Percentiles rank a stretch among this genome's conserved stretches.
Evolutionary conservation across 2,113 vertebrate genomes (phyloP).

Genomic region (Chitala chitala): DNA sequence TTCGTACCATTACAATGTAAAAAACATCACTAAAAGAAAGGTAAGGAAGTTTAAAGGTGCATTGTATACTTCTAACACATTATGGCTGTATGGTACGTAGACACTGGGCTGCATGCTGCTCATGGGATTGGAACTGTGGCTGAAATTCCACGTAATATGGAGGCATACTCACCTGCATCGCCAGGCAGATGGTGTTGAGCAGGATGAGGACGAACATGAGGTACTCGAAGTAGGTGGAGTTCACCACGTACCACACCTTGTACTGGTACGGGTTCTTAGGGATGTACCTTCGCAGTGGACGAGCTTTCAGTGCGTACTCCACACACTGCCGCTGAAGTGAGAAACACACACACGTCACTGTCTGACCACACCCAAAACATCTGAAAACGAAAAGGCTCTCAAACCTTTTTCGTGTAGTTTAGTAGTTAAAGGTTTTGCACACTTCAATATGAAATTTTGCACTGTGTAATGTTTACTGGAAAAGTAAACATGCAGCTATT

Average conservation of each 20-base stretch:
- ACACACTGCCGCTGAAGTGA: conserved; percentile 87
- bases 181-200: conserved; percentile 98
- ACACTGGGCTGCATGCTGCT: too few relatives aligned
- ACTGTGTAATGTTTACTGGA: background rate
- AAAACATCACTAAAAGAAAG: background rate
- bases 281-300: conserved; percentile 88
- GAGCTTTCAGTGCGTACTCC: conserved; percentile 94
- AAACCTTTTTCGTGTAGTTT: background rate
- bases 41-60: background rate
- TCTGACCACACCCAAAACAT: background rate
- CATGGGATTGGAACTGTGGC: background rate
- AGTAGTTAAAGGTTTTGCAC: background rate
- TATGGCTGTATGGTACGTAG: background rate
- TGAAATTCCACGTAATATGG: background rate
- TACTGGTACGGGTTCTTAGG: conserved; percentile 98
- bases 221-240: conserved; percentile 99
- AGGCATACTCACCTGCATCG: conserved; percentile 84
- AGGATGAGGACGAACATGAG: conserved; percentile 98
- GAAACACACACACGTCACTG: background rate
- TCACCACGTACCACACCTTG: conserved; percentile 99
- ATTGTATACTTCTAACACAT: too few relatives aligned
- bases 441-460: background rate
- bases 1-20: background rate
- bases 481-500: background rate
- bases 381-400: background rate